These are phyloP conservation scores for Choloepus hoffmanni DNA, from an alignment of 2,113 vertebrate genomes.

Conservation along the genomic window DNA sequence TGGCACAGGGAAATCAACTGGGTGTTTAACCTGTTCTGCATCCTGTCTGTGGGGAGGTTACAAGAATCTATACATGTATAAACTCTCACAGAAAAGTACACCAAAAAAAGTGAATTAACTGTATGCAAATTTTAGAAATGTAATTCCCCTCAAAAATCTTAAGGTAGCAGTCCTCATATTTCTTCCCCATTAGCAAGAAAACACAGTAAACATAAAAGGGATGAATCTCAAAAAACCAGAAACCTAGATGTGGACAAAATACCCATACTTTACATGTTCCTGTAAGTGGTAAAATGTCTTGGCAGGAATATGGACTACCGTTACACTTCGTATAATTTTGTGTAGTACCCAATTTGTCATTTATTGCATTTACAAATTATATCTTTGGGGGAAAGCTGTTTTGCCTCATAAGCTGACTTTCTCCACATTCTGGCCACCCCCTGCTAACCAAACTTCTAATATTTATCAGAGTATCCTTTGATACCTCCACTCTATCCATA, in stretches of 20 bases:
- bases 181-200: conserved; percentile 7
- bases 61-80: background rate
- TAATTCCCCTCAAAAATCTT: background rate
- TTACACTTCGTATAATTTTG: background rate
- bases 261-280: background rate
- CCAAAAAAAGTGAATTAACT: background rate
- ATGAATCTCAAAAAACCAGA: background rate
- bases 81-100: background rate
- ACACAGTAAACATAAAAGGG: background rate
- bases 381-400: background rate
- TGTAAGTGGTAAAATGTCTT: background rate
- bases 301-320: background rate
- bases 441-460: background rate
- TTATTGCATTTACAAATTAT: background rate
- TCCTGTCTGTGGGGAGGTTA: background rate
- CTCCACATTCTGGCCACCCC: background rate
- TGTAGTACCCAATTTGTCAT: background rate
- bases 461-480: no score
- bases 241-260: background rate
- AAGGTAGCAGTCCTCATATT: background rate
- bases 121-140: background rate
- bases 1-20: background rate
- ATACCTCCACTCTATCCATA: background rate
- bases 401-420: background rate
- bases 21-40: background rate